Evolutionary conservation across 2,888 invertebrate species (phyloP), one percentile per base, ranked within the genome.

Genomic region (Agrotis ipsilon): DNA sequence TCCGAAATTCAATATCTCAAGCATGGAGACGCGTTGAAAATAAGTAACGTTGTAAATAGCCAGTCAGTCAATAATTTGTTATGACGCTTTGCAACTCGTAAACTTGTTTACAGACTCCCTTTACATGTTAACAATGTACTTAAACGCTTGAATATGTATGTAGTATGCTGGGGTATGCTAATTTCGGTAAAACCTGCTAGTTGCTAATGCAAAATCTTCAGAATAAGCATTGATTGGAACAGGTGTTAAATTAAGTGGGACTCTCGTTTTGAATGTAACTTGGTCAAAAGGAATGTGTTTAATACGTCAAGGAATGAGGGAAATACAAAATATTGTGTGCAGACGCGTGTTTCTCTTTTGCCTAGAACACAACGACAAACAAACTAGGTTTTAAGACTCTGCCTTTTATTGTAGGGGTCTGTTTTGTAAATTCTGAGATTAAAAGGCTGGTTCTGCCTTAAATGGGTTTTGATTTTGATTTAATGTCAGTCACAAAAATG

Each of bases 111-210:
- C 68, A 24, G 11, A 49, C 2, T 64, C 55, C 48, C 43, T 62
- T 58, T 59, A 48, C 77, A 68, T 77, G 68, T 72, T 68, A 64
- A 68, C 60, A 77, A 57, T 68, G 59, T 73, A 60, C 51, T 76
- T 72, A 48, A 73, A 59, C 60, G 46, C 19, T 73, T 58, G 52
- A 68, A 73, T 73, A 68, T 59, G 48, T 51, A 59, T 62, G 55
- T 49, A 16, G 27, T 18, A 59, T 46, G 66, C 49, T 46, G 39
- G 27, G 27, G 19, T 60, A 63, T 77, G 76, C 55, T 48, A 72
- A 76, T 76, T 55, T 32, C 46, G 7, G 39, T 75, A 63, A 52
- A 73, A 65, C 46, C 16, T 73, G 59, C 48, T 14, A 27, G 57
- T 24, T 49, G 57, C 18, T 65, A 59, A 67, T 60, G 55, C 39